Evolutionary conservation across 1,140 invertebrate species (phyloP).

Genomic region (Dinothrombium tinctorium): DNA sequence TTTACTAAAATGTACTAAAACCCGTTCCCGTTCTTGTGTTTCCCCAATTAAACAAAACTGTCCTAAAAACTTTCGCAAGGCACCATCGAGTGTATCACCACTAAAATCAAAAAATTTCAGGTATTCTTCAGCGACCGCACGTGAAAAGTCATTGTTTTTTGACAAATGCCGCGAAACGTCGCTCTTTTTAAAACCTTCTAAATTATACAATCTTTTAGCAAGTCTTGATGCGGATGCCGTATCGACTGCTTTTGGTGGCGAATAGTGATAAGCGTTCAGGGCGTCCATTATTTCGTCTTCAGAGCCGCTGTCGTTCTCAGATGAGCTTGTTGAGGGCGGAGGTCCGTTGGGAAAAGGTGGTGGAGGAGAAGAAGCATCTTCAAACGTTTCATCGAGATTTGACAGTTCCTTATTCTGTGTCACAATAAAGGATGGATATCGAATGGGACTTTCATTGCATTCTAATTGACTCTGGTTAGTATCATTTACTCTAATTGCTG

Average conservation of each 20-base stretch:
- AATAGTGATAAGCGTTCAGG: constrained; percentile 23
- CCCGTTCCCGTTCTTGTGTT: constrained; percentile 84
- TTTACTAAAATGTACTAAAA: constrained; percentile 86
- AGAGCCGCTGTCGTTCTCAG: background rate
- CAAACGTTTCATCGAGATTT: too few relatives aligned
- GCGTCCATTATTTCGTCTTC: constrained; percentile 2
- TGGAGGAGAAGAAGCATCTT: background rate
- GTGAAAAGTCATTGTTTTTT: constrained; percentile 94
- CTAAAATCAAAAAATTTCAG: constrained; percentile 81
- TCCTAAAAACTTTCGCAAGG: constrained; percentile 72
- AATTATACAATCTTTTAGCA: constrained; percentile 45
- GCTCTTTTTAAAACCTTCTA: constrained; percentile 74
- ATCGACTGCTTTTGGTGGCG: constrained; percentile 63
- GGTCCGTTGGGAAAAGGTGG: background rate
- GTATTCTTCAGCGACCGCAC: constrained; percentile 87
- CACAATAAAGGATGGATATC: too few relatives aligned
- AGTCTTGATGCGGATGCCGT: constrained; percentile 71
- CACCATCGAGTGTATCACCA: constrained; percentile 62
- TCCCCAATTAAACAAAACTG: constrained; percentile 83
- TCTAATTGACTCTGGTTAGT: too few relatives aligned
- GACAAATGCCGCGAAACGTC: constrained; percentile 85
- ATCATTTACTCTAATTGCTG: too few relatives aligned
- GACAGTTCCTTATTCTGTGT: too few relatives aligned
- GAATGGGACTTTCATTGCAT: too few relatives aligned
- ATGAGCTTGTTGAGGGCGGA: background rate